Percentiles rank a stretch among this genome's conserved stretches.
Evolutionary conservation across 2,113 vertebrate species (phyloP).

Genomic region (Pandion haliaetus): DNA sequence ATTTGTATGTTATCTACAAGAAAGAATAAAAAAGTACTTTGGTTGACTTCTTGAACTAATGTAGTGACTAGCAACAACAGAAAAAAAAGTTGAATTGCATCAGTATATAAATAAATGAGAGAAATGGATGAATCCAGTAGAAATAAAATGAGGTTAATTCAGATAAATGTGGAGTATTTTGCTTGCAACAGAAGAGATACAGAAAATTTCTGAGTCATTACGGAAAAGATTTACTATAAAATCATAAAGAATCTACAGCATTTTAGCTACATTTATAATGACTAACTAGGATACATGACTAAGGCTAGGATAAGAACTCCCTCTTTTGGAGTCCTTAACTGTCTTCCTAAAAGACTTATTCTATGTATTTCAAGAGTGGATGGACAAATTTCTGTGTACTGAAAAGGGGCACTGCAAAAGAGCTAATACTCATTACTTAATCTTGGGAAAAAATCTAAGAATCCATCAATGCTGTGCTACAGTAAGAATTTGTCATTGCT

Average conservation of each 20-base stretch:
- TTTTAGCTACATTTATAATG: background rate
- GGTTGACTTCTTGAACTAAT: background rate
- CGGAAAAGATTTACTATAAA: background rate
- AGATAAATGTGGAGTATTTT: background rate
- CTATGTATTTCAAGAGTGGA: background rate
- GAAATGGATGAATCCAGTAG: background rate
- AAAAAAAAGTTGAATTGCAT: background rate
- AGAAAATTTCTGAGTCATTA: background rate
- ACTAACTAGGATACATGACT: background rate
- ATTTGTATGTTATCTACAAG: background rate
- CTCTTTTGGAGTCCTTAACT: background rate
- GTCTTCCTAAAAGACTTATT: background rate
- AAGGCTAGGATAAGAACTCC: background rate
- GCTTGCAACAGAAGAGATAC: background rate
- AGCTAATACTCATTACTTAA: background rate
- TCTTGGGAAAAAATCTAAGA: background rate
- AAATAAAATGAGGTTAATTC: background rate
- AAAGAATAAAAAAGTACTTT: background rate
- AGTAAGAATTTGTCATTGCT: background rate
- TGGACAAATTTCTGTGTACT: background rate
- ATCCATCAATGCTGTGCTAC: background rate
- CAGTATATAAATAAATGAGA: background rate
- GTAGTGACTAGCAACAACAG: background rate
- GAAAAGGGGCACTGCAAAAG: background rate
- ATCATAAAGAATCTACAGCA: background rate